Evolutionary conservation across 2,113 vertebrate genomes (phyloP).

Genomic region (Ascaphus truei): DNA sequence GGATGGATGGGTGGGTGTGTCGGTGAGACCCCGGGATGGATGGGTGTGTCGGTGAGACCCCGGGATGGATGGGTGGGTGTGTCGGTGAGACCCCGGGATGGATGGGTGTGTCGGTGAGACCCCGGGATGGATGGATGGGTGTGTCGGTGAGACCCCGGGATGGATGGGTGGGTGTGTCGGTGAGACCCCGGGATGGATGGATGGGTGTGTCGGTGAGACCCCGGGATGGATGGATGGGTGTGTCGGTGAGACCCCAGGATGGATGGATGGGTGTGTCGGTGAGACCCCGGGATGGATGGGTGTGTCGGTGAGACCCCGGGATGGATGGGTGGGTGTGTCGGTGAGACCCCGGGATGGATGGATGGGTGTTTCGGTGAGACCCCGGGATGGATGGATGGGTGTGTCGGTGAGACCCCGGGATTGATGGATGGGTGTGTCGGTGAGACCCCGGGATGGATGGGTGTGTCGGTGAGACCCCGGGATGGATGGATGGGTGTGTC

Average conservation of each 20-base stretch:
- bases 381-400: conserved; percentile 32
- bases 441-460: conserved; percentile 26
- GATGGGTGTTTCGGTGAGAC: conserved; percentile 12
- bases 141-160: conserved; percentile 2
- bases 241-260: conserved; percentile 9
- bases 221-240: conserved; percentile 33
- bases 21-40: conserved; percentile 23
- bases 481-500: conserved; percentile 29
- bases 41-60: conserved; percentile 11
- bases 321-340: conserved; percentile 27
- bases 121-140: conserved; percentile 32
- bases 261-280: conserved; percentile 24
- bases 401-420: conserved; percentile 2
- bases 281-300: conserved; percentile 27
- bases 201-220: conserved; percentile 12
- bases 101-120: conserved; percentile 19
- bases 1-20: conserved; percentile 30
- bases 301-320: conserved; percentile 11
- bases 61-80: conserved; percentile 31
- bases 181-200: conserved; percentile 25
- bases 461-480: conserved; percentile 12
- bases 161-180: conserved; percentile 28
- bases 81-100: conserved; percentile 16
- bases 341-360: conserved; percentile 24
- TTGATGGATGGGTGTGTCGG: conserved; percentile 28